Conservation (phyloP, 2,797 vertebrate genomes). For the Pseudocheirus occidentalis region DNA sequence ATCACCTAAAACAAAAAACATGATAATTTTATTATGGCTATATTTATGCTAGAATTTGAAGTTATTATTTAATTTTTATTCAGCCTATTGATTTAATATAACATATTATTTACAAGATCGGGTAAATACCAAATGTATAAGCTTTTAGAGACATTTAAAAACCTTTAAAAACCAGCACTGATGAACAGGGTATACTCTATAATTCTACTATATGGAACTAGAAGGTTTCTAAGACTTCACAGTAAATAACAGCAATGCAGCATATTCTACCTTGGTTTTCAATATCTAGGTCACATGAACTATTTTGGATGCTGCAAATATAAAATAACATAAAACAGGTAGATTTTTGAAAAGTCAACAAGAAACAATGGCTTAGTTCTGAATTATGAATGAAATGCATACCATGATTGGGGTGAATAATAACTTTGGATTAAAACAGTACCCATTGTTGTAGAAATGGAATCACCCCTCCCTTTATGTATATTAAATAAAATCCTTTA, state of each 20-base stretch:
- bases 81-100: conserved; percentile 34
- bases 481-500: conserved; percentile 45
- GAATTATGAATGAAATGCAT: conserved; percentile 32
- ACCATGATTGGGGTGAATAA: conserved; percentile 34
- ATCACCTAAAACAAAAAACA: conserved; percentile 51
- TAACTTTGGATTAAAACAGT: conserved; percentile 43
- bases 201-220: conserved; percentile 77
- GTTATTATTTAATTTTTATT: conserved; percentile 28
- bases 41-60: conserved; percentile 50
- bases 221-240: conserved; percentile 71
- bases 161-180: conserved; percentile 59
- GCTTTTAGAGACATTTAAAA: conserved; percentile 64
- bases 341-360: conserved; percentile 65
- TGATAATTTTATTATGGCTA: conserved; percentile 28
- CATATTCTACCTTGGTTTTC: conserved; percentile 74
- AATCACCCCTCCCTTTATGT: conserved; percentile 37
- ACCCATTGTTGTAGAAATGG: conserved; percentile 41
- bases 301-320: conserved; percentile 68
- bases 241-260: conserved; percentile 81
- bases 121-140: conserved; percentile 63
- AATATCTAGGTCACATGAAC: conserved; percentile 81
- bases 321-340: conserved; percentile 65
- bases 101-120: conserved; percentile 53
- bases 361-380: conserved; percentile 53
- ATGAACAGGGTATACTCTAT: conserved; percentile 62